A percentile compares a stretch with the other conserved stretches of the same genome.
Evolutionary conservation across 2,113 vertebrate species (phyloP).

Genomic region (Pluvialis apricaria): DNA sequence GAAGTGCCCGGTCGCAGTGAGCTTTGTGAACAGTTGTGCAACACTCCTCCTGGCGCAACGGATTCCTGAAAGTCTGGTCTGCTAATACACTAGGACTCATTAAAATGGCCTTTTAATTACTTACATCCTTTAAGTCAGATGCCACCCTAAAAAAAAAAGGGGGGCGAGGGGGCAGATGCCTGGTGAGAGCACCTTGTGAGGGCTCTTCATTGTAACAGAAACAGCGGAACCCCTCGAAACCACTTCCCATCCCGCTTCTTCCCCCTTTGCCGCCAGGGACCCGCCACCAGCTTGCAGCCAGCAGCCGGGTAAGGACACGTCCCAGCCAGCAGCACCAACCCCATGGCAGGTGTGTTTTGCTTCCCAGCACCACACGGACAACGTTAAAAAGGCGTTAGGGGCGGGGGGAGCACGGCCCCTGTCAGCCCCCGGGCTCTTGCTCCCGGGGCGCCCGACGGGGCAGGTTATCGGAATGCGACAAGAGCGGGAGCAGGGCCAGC

Average conservation of each 20-base stretch:
- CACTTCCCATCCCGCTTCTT: rapidly evolving
- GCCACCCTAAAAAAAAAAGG: background rate
- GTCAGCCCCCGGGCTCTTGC: background rate
- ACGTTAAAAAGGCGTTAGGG: background rate
- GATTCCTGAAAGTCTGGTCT: background rate
- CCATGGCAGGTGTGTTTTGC: background rate
- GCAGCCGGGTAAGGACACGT: background rate
- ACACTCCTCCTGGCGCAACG: background rate
- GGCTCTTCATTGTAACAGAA: background rate
- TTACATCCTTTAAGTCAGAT: background rate
- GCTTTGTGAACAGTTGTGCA: background rate
- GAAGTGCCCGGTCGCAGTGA: background rate
- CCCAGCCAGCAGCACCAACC: background rate
- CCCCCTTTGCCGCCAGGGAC: background rate
- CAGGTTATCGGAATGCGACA: background rate
- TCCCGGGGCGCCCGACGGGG: rapidly evolving
- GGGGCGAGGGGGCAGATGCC: background rate
- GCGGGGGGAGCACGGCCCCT: background rate
- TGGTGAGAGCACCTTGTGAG: background rate
- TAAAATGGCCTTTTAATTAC: background rate
- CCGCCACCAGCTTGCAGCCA: background rate
- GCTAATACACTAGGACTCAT: background rate
- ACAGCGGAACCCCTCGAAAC: background rate
- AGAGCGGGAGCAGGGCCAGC: background rate
- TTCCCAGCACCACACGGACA: rapidly evolving